Evolutionary conservation across 1,140 invertebrate genomes (phyloP).

Genomic region (Drosophila sp.): DNA sequence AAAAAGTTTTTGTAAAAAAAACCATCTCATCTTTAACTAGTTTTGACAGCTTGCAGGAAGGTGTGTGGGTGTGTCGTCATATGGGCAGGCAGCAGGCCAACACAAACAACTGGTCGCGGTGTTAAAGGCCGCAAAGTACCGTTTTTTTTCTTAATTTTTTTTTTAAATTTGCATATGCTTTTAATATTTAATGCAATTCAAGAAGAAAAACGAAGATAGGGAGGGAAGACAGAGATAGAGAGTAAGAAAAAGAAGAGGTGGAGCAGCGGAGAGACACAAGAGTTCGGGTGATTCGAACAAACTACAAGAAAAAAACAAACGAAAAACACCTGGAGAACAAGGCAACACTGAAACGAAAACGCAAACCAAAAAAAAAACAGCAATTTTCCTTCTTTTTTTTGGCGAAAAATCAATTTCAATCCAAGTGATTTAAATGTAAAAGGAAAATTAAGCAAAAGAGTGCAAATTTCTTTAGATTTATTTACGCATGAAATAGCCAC

Average conservation of each 20-base stretch:
- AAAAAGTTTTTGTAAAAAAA: neutral
- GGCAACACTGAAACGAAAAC: constrained; percentile 16
- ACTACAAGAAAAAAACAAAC: constrained; percentile 1
- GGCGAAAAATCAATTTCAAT: constrained; percentile 77
- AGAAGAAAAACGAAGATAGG: constrained; percentile 62
- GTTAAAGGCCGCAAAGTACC: constrained; percentile 61
- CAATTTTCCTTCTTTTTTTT: constrained; percentile 59
- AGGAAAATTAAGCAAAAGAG: constrained; percentile 21
- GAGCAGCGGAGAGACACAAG: constrained; percentile 24
- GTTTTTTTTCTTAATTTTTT: constrained; percentile 68
- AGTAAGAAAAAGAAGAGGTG: neutral
- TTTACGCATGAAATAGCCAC: constrained; percentile 44
- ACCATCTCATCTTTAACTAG: neutral
- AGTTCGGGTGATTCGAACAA: constrained; percentile 66
- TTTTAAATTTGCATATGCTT: constrained; percentile 81
- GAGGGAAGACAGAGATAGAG: constrained; percentile 46
- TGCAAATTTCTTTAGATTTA: constrained; percentile 13
- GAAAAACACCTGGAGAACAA: constrained; percentile 36
- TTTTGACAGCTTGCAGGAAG: constrained; percentile 18
- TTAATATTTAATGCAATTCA: constrained; percentile 82
- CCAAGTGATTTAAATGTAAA: constrained; percentile 68
- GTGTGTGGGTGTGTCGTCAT: constrained; percentile 36
- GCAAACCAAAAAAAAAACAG: constrained; percentile 22
- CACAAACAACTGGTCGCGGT: constrained; percentile 30
- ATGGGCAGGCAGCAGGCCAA: constrained; percentile 22